Evolutionary conservation across 2,113 vertebrate species (phyloP).

Genomic region (Platichthys stellatus): DNA sequence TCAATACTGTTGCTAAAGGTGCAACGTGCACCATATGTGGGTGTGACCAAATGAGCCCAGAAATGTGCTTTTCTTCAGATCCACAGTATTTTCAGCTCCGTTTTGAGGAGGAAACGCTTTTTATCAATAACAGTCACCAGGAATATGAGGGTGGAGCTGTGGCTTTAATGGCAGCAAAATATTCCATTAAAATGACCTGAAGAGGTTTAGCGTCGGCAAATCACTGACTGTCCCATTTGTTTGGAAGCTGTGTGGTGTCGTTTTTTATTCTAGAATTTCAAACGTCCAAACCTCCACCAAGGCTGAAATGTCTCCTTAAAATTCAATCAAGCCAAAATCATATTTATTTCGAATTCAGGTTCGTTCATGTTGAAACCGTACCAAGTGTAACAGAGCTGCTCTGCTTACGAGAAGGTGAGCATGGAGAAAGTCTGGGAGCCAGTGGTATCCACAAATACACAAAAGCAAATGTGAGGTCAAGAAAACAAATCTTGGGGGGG

Average conservation of each 20-base stretch:
- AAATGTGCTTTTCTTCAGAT: conserved; percentile 13
- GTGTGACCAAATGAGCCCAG: conserved; percentile 25
- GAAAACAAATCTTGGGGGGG: no score
- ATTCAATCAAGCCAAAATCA: no score
- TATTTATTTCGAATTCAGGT: no score
- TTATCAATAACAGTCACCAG: conserved; percentile 10
- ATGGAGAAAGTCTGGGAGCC: no score
- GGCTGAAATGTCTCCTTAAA: no score
- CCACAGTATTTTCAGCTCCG: conserved; percentile 12
- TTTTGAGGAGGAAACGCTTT: conserved; percentile 17
- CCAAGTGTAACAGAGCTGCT: not conserved
- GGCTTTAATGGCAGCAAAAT: conserved; percentile 1
- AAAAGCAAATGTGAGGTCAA: no score
- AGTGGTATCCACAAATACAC: no score
- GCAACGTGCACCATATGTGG: not conserved
- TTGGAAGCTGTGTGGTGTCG: no score
- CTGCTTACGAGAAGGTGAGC: no score
- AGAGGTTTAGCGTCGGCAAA: no score
- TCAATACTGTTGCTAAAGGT: conserved; percentile 66
- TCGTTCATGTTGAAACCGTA: not conserved
- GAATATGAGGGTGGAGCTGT: conserved; percentile 1
- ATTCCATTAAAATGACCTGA: not conserved
- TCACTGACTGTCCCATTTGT: no score
- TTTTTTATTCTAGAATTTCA: not conserved
- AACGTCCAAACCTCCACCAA: not conserved